Evolutionary conservation across 1,140 invertebrate genomes (phyloP), one percentile per base, ranked within the genome.

Genomic region (Drosophila miranda): DNA sequence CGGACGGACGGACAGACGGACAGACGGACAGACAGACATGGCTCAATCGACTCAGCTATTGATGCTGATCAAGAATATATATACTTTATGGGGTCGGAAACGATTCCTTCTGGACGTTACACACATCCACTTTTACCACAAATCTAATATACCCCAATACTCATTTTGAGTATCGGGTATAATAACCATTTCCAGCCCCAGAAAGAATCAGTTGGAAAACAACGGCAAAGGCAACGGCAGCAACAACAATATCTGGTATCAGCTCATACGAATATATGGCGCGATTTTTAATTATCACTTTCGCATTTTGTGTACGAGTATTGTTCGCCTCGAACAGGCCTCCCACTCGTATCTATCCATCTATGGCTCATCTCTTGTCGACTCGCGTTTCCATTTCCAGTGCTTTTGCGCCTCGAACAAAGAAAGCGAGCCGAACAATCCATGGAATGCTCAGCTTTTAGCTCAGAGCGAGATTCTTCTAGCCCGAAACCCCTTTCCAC

Each of bases 211-310:
- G 11, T 38, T 42, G 44, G 60, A 38, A 63, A 43, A 57, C 38
- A 43, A 52, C 46, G 66, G 42, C 49, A 68, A 43, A 43, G 59
- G 16, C 41, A 70, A 34, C 26, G 53, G 6, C 52, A 66, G 43
- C 64, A 76, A 60, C 53, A 54, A 41, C 41, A 52, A 38, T 56
- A 66, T 63, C 58, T 55, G 66, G 34, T 68, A 38, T 38, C 34
- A 69, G 66, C 76, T 60, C 51, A 57, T 57, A 60, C 51, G 67
- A 57, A 53, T 83, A 68, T 78, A 83, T 78, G 61, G 80, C 79
- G 74, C 77, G 78, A 87, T 87, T 87, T 87, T 87, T 87, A 87
- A 87, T 87, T 87, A 87, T 87, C 82, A 87, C 82, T 87, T 86
- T 86, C 81, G 64, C 61, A 61, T 72, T 72, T 71, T 52, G 55